Evolutionary conservation across 2,888 invertebrate species (phyloP), one percentile per base, ranked within the genome.

Genomic region (Sphaeridia pumilis): DNA sequence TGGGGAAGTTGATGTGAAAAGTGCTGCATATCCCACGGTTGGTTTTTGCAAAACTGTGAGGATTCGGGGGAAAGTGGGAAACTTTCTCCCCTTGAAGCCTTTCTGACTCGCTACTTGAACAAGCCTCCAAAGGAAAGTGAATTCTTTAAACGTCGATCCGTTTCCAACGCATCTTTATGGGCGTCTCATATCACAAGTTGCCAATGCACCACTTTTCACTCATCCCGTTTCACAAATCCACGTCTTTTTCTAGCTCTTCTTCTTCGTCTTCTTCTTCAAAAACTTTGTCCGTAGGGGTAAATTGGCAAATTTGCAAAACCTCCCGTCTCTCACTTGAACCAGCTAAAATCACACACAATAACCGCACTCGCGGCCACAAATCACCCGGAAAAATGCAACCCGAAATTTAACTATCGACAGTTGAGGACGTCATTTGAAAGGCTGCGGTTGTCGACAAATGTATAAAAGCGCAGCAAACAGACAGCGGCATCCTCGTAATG

Each of bases 11-110:
- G 27, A 45, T 22, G 3, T 7, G 25, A 27, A 27, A 45, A 26
- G 25, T 26, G 45, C 45, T n/a, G n/a, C 38, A 38, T 38, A 38
- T 38, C 38, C 38, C 38, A 38, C 17, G 38, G 38, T 38, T 38
- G 38, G 12, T 38, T 5, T n/a, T 17, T 38, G 20, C 20, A 17
- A 38, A 38, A 20, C 7, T 38, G 12, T 38, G 38, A 20, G 20
- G 17, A 38, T 38, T 38, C 38, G 38, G 38, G 38, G 38, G 17
- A 38, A 38, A 38, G 38, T 38, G 38, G 12, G 5, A 7, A 38
- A 38, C 38, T 38, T 38, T 38, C 38, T 38, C 7, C 38, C 38
- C 17, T 38, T 20, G 38, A 17, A 14, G 12, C 38, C 12, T 17
- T 38, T 38, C 17, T 20, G n/a, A n/a, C n/a, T n/a, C n/a, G n/a